Evolutionary conservation across 2,113 vertebrate genomes (phyloP).

Genomic region (Sisor rabdophorus): DNA sequence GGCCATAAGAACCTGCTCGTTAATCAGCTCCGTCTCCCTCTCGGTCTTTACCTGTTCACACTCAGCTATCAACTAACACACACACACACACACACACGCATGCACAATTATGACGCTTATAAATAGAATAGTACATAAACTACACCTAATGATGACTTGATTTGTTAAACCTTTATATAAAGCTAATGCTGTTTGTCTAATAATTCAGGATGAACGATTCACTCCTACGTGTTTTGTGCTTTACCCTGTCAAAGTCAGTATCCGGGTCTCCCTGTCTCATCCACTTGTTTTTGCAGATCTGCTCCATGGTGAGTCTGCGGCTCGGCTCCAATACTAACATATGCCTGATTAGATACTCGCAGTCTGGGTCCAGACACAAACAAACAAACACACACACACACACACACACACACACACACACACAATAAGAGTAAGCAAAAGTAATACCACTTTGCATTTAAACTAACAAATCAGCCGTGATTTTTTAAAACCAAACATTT

Average conservation of each 20-base stretch:
- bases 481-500: too few species aligned
- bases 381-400: not conserved
- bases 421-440: not conserved
- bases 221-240: constrained; percentile 35
- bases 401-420: constrained; percentile 2
- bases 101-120: not conserved
- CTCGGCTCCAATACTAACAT: constrained; percentile 96
- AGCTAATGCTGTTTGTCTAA: too few species aligned
- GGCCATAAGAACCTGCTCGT: constrained; percentile 88
- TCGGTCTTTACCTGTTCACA: constrained; percentile 92
- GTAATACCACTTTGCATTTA: not conserved
- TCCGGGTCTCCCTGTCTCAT: constrained; percentile 93
- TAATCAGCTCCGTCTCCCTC: constrained; percentile 84
- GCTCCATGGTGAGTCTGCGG: constrained; percentile 92
- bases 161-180: too few species aligned
- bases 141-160: too few species aligned
- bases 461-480: not conserved
- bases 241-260: constrained; percentile 90
- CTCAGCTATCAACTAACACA: constrained; percentile 84
- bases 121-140: too few species aligned
- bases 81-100: not conserved
- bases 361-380: constrained; percentile 73
- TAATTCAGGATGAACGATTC: not conserved
- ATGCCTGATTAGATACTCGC: constrained; percentile 96
- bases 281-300: constrained; percentile 99